A percentile compares a stretch with the other conserved stretches of the same genome.
These are phyloP conservation scores for Phalacrocorax brasilianus DNA, from an alignment of 2,113 vertebrate species.

Conservation along the genomic window DNA sequence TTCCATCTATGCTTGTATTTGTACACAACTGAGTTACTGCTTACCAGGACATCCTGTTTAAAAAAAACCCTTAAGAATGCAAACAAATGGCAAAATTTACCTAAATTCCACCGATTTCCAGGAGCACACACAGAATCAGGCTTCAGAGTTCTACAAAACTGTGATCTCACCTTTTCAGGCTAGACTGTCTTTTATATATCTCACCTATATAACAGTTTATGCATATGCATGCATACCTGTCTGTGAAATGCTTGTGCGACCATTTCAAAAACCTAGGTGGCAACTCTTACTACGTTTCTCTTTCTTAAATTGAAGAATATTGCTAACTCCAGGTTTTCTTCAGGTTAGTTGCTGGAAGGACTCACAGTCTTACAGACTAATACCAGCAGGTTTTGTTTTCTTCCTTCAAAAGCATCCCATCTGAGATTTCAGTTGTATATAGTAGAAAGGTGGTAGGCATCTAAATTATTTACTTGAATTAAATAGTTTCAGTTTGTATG, in stretches of 20 bases:
- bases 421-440: not conserved
- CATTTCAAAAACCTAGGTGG: not conserved
- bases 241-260: not conserved
- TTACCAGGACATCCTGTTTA: not conserved
- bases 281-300: not conserved
- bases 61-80: not conserved
- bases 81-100: not conserved
- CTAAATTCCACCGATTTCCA: not conserved
- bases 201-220: not conserved
- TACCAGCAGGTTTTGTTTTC: not conserved
- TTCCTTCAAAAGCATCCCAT: not conserved
- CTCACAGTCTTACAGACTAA: not conserved
- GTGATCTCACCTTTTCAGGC: not conserved
- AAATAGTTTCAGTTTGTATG: not conserved
- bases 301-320: not conserved
- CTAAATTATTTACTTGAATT: not conserved
- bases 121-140: not conserved
- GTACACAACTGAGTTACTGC: not conserved
- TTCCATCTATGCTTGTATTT: not conserved
- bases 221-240: not conserved
- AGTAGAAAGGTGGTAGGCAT: not conserved
- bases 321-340: not conserved
- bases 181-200: not conserved
- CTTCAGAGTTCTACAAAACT: not conserved
- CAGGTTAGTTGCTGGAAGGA: not conserved